These are phyloP conservation scores for Calyptomena viridis DNA, from an alignment of 2,113 vertebrate genomes.

Conservation along the genomic window DNA sequence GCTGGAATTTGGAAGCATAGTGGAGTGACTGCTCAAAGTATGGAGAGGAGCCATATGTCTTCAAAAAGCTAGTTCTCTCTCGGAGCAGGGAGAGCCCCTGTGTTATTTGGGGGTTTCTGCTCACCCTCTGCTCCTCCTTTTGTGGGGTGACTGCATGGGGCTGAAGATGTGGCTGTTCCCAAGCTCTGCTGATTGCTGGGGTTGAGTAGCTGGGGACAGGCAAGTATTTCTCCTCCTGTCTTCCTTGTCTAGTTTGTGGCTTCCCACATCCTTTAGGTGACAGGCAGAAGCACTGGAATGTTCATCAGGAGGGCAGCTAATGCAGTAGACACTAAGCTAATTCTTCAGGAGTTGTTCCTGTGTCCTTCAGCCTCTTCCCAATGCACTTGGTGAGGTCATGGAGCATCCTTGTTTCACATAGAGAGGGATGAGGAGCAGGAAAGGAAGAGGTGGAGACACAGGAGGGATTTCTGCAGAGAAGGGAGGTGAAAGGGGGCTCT, in stretches of 20 bases:
- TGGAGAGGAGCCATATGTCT: background rate
- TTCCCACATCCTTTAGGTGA: background rate
- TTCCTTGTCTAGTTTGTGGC: background rate
- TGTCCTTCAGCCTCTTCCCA: background rate
- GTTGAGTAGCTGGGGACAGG: background rate
- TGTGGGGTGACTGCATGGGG: background rate
- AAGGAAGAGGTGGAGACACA: background rate
- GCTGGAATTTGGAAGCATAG: background rate
- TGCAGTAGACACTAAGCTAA: background rate
- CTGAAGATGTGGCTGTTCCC: background rate
- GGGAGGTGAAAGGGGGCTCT: background rate
- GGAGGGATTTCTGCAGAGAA: background rate
- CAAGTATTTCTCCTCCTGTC: background rate
- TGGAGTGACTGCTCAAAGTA: background rate
- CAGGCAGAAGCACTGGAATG: background rate
- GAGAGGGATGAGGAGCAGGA: background rate
- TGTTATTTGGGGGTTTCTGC: background rate
- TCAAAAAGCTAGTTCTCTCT: background rate
- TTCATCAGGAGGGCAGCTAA: background rate
- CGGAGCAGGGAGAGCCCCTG: rapidly evolving
- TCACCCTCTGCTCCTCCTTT: background rate
- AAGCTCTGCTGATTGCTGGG: background rate
- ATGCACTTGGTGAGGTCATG: background rate
- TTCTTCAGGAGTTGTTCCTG: background rate
- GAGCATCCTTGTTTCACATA: background rate